These are phyloP conservation scores for Dasyornis broadbenti DNA, from an alignment of 2,113 vertebrate genomes.

Conservation along the genomic window DNA sequence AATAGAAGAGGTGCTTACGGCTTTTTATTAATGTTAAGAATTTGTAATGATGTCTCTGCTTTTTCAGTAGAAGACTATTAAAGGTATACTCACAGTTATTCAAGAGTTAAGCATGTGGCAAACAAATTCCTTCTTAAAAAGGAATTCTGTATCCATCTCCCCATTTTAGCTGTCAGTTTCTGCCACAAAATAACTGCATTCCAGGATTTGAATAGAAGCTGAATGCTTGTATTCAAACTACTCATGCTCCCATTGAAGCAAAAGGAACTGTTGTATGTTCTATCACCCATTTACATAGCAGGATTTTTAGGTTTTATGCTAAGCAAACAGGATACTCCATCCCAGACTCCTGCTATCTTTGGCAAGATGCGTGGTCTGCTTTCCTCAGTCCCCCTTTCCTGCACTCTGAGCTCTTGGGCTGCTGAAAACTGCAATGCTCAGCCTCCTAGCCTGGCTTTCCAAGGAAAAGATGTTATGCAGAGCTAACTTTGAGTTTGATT, in stretches of 20 bases:
- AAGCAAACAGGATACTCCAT: neutral
- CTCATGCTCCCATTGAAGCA: rapidly evolving
- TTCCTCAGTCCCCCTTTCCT: neutral
- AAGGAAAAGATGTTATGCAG: neutral
- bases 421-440: neutral
- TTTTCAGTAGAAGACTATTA: neutral
- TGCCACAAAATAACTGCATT: neutral
- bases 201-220: neutral
- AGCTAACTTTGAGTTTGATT: neutral
- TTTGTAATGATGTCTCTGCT: neutral
- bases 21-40: neutral
- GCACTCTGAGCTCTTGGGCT: neutral
- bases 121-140: neutral
- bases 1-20: neutral
- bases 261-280: neutral
- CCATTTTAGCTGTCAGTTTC: neutral
- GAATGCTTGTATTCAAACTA: neutral
- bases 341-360: neutral
- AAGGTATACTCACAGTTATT: neutral
- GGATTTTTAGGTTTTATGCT: neutral
- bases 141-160: neutral
- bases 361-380: neutral
- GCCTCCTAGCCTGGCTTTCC: neutral
- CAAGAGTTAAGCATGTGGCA: neutral
- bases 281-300: neutral